Percentiles rank a stretch among this genome's conserved stretches.
Conservation (phyloP, 2,797 vertebrate genomes). For the Phylloscopus collybita region DNA sequence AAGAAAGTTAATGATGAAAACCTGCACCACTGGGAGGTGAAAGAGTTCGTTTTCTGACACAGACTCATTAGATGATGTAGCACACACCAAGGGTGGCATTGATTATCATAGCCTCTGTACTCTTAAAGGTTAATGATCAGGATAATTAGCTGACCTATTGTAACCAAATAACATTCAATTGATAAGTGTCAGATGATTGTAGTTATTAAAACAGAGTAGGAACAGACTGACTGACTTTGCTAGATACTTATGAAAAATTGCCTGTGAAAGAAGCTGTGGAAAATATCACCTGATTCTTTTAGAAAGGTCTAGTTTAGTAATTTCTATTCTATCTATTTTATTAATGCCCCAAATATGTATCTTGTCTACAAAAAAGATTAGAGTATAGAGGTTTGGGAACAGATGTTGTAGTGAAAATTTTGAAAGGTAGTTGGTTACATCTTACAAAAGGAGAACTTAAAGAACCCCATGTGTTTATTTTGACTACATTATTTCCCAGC, state of each 20-base stretch:
- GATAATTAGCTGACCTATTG: constrained; percentile 66
- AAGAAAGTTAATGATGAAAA: constrained; percentile 29
- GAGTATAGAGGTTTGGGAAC: background rate
- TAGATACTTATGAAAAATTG: constrained; percentile 1
- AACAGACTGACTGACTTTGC: background rate
- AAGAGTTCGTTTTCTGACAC: constrained; percentile 10
- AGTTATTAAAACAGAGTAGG: constrained; percentile 28
- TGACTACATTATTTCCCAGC: background rate
- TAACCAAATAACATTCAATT: constrained; percentile 47
- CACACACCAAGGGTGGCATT: constrained; percentile 20
- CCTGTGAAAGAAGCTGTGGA: background rate
- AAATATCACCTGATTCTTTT: background rate
- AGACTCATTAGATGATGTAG: constrained; percentile 34
- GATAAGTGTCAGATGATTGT: constrained; percentile 27
- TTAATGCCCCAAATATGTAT: background rate
- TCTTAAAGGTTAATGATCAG: constrained; percentile 63
- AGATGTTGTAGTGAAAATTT: background rate
- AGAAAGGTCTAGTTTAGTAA: background rate
- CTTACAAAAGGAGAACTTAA: background rate
- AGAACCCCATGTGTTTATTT: background rate
- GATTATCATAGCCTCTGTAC: constrained; percentile 39
- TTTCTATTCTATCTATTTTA: background rate
- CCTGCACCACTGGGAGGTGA: background rate
- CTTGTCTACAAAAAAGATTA: background rate
- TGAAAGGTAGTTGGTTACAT: background rate